Evolutionary conservation across 2,888 invertebrate species (phyloP).

Genomic region (Dastarcus helophoroides): DNA sequence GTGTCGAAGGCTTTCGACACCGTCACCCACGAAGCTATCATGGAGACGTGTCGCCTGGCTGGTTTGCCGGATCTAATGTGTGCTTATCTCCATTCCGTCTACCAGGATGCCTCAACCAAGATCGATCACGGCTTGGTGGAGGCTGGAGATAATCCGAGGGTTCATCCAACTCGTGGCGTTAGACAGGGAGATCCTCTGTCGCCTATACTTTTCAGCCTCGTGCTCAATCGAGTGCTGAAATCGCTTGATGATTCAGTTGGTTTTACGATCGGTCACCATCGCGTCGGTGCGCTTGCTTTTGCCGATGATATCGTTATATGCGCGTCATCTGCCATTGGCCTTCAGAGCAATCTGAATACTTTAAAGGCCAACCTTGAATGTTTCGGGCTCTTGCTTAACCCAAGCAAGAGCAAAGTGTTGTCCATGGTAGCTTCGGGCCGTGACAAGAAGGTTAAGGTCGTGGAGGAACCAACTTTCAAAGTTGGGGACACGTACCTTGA

Average conservation of each 20-base stretch:
- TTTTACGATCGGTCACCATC: not conserved
- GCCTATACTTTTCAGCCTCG: not conserved
- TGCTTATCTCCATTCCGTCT: too few relatives aligned
- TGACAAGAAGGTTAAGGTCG: not conserved
- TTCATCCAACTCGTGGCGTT: too few relatives aligned
- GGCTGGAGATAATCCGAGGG: constrained; percentile 61
- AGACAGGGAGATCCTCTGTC: constrained; percentile 3
- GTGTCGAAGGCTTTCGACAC: too few relatives aligned
- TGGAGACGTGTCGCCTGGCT: constrained; percentile 14
- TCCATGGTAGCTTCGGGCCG: constrained; percentile 8
- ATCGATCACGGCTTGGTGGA: constrained; percentile 55
- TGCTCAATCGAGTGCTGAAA: constrained; percentile 1
- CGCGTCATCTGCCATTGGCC: too few relatives aligned
- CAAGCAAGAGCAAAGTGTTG: constrained; percentile 21
- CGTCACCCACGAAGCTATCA: too few relatives aligned
- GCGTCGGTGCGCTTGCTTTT: not conserved
- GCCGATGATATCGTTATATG: constrained; percentile 1
- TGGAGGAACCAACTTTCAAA: constrained; percentile 4
- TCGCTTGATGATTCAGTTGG: not conserved
- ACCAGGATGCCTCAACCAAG: too few relatives aligned
- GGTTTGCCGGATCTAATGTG: too few relatives aligned
- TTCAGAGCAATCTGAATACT: too few relatives aligned
- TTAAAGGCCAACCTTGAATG: too few relatives aligned
- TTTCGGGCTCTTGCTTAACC: too few relatives aligned
- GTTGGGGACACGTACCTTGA: constrained; percentile 6